Conservation (phyloP, 2,888 invertebrate species). For the Crepidodera aurea region DNA sequence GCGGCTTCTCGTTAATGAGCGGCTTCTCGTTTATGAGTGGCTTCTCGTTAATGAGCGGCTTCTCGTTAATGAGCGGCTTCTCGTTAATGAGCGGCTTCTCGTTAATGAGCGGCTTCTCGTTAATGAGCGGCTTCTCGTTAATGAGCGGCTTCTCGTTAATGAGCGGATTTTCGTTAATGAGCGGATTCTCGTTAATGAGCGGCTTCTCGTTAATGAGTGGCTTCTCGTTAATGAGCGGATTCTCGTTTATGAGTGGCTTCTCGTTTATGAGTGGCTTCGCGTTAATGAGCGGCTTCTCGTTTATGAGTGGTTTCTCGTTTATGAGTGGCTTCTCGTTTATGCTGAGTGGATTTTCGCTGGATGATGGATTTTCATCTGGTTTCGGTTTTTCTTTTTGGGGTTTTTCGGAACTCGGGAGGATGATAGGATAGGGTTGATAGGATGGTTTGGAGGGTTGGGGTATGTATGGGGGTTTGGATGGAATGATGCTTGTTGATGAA, state of each 20-base stretch:
- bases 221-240: background rate
- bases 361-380: slow-evolving; percentile 12
- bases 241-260: background rate
- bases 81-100: too few species aligned
- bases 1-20: too few species aligned
- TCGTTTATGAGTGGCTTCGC: too few species aligned
- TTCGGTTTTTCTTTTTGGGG: background rate
- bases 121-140: background rate
- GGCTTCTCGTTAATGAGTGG: background rate
- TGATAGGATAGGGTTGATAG: slow-evolving; percentile 20
- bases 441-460: slow-evolving; percentile 24
- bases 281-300: background rate
- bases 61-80: too few species aligned
- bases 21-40: background rate
- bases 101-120: background rate
- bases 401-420: slow-evolving; percentile 19
- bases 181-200: too few species aligned
- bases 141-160: slow-evolving; percentile 11
- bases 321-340: background rate
- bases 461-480: background rate
- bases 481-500: slow-evolving; percentile 24
- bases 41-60: too few species aligned
- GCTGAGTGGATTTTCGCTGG: background rate
- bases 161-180: too few species aligned
- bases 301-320: background rate